Conservation (phyloP, 1,140 invertebrate genomes). For the Babylonia areolata region DNA sequence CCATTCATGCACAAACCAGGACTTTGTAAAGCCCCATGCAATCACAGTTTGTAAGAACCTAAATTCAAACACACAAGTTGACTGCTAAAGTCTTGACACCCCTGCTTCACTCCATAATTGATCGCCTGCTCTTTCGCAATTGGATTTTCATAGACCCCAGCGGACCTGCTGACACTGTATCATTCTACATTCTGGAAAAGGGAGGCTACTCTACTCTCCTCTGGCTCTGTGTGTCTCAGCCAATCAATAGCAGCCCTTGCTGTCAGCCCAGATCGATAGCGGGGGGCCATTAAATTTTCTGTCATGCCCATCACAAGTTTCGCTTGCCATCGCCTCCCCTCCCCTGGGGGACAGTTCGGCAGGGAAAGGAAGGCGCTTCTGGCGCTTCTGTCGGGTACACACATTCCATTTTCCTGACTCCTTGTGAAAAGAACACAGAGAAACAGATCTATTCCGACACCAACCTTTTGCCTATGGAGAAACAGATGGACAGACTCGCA, state of each 20-base stretch:
- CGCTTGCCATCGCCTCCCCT: not conserved
- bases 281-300: conserved; percentile 29
- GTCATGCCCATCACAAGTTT: conserved; percentile 24
- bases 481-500: too few relatives aligned
- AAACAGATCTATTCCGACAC: too few relatives aligned
- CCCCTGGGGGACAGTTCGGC: conserved; percentile 3
- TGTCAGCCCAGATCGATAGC: conserved; percentile 20
- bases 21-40: too few relatives aligned
- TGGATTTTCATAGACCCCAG: not conserved
- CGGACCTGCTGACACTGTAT: not conserved
- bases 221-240: conserved; percentile 15
- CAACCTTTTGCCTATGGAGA: too few relatives aligned
- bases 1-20: too few relatives aligned
- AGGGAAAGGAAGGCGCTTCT: not conserved
- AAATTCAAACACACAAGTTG: too few relatives aligned
- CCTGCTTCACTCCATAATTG: not conserved
- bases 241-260: conserved; percentile 23
- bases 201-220: not conserved
- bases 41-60: too few relatives aligned
- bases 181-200: not conserved
- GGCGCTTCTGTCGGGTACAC: not conserved
- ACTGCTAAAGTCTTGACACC: too few relatives aligned
- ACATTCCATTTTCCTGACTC: too few relatives aligned
- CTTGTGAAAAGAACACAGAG: too few relatives aligned
- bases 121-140: not conserved